phyloP scores from a whole-genome alignment of 2,113 vertebrate species.

The Psophia crepitans region DNA sequence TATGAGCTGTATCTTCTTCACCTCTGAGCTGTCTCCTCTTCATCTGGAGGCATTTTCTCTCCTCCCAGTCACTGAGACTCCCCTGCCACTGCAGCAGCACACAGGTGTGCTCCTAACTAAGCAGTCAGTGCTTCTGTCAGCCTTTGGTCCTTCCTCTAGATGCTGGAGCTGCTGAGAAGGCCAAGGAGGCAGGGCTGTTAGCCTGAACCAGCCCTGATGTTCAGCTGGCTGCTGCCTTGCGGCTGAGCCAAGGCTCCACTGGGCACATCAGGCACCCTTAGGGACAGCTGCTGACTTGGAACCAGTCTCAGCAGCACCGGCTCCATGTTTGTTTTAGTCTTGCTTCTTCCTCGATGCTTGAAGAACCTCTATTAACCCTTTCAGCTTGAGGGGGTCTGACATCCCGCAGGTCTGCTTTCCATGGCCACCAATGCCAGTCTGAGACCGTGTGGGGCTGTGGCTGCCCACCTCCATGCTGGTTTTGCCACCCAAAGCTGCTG shows the following conservation, averaged over 20 bases:
- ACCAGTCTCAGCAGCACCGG: background rate
- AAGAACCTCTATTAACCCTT: background rate
- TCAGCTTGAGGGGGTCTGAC: background rate
- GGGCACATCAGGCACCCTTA: background rate
- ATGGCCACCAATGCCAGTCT: fast-evolving
- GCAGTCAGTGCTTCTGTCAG: background rate
- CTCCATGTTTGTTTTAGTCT: background rate
- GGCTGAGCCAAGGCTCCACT: background rate
- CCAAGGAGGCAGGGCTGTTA: background rate
- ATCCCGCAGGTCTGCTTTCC: background rate
- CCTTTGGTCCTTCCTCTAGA: background rate
- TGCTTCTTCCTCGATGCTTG: background rate
- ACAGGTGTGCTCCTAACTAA: background rate
- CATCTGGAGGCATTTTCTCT: background rate
- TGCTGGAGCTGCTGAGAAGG: background rate
- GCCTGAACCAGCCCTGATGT: background rate
- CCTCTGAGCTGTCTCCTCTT: background rate
- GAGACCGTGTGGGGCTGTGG: background rate
- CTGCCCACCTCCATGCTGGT: background rate
- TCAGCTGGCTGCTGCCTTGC: background rate
- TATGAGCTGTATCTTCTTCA: background rate
- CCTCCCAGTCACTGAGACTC: no score
- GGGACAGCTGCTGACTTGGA: background rate
- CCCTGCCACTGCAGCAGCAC: background rate
- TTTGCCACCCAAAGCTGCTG: background rate